Evolutionary conservation across 2,113 vertebrate species (phyloP).

Genomic region (Stictonetta naevosa): DNA sequence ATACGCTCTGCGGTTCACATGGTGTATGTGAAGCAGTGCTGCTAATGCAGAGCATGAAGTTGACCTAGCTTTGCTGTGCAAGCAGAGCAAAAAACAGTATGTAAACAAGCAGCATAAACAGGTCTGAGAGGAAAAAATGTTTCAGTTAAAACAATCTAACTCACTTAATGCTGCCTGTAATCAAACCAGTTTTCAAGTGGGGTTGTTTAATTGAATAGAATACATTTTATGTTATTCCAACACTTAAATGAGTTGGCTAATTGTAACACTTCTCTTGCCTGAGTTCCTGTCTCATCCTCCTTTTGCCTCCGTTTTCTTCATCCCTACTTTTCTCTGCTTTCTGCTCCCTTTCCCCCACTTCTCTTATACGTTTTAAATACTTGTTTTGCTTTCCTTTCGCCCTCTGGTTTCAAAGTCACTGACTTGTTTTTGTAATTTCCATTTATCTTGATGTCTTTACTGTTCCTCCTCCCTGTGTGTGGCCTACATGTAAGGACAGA

Average conservation of each 20-base stretch:
- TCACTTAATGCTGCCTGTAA: neutral
- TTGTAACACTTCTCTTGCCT: neutral
- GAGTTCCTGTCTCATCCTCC: neutral
- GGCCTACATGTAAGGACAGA: neutral
- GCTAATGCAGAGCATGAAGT: neutral
- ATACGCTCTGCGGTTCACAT: neutral
- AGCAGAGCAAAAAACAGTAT: neutral
- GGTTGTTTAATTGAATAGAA: neutral
- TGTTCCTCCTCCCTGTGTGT: neutral
- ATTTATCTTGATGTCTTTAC: neutral
- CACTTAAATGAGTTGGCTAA: neutral
- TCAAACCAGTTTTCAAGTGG: neutral
- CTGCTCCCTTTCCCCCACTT: neutral
- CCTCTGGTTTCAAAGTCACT: neutral
- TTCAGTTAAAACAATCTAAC: neutral
- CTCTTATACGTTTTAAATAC: neutral
- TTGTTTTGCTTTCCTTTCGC: neutral
- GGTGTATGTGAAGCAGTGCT: neutral
- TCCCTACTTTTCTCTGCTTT: neutral
- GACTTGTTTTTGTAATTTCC: neutral
- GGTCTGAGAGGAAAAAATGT: conserved; percentile 22
- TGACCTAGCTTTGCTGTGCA: conserved; percentile 1
- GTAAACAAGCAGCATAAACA: conserved; percentile 21
- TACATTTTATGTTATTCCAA: neutral
- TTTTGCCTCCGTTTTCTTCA: neutral